These are phyloP conservation scores for Stenodema calcarata DNA, from an alignment of 2,888 invertebrate genomes.

Conservation along the genomic window DNA sequence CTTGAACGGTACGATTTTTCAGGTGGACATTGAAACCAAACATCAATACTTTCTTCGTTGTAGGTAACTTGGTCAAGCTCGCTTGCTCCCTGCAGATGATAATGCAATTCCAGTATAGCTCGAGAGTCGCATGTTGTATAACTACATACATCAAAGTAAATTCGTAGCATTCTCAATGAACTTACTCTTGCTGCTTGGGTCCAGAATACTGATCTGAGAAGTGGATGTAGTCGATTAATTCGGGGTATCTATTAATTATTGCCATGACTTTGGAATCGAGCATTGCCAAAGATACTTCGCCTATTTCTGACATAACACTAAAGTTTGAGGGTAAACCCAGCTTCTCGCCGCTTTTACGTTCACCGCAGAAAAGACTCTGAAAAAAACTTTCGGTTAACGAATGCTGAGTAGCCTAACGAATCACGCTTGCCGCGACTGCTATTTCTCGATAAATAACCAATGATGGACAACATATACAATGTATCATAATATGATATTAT, in stretches of 20 bases:
- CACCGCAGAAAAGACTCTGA: constrained; percentile 81
- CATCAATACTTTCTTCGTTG: constrained; percentile 80
- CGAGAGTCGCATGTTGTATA: no score
- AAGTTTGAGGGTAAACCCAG: constrained; percentile 77
- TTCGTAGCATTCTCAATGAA: constrained; percentile 54
- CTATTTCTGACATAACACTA: constrained; percentile 85
- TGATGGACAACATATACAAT: no score
- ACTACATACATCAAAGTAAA: no score
- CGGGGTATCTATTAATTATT: constrained; percentile 80
- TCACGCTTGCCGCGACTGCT: no score
- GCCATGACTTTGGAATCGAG: constrained; percentile 81
- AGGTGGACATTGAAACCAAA: constrained; percentile 77
- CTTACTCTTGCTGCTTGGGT: constrained; percentile 86
- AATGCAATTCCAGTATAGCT: not conserved
- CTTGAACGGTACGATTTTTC: constrained; percentile 71
- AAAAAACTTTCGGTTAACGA: constrained; percentile 47
- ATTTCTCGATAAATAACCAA: no score
- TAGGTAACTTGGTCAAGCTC: constrained; percentile 74
- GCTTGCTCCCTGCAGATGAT: constrained; percentile 65
- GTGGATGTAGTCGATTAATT: constrained; percentile 92
- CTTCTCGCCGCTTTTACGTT: constrained; percentile 81
- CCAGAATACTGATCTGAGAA: constrained; percentile 96
- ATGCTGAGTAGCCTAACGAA: no score
- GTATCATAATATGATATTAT: no score
- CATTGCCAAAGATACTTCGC: constrained; percentile 84